Percentiles rank a stretch among this genome's conserved stretches.
These are phyloP conservation scores for Lophotriccus pileatus DNA, from an alignment of 2,797 vertebrate genomes.

Conservation along the genomic window DNA sequence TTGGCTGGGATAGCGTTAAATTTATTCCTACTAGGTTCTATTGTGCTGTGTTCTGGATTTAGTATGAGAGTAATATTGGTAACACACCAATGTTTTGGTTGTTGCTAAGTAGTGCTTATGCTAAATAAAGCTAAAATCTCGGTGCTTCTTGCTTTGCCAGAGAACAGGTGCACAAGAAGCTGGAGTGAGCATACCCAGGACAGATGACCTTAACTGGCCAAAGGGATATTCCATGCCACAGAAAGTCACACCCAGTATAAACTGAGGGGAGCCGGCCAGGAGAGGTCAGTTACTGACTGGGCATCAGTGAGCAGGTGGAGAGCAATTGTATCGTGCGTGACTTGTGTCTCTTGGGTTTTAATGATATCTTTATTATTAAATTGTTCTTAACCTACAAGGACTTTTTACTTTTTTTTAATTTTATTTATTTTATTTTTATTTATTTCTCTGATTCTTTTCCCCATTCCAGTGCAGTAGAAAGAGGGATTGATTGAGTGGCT, in stretches of 20 bases:
- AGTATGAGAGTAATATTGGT: not conserved
- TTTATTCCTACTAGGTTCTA: not conserved
- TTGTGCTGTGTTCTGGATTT: not conserved
- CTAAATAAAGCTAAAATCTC: not conserved
- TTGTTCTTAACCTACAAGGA: not conserved
- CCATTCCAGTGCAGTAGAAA: not conserved
- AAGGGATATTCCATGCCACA: not conserved
- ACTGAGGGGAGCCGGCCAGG: not conserved
- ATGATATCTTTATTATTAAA: not conserved
- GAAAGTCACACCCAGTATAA: not conserved
- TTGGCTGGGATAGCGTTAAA: not conserved
- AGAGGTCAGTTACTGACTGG: not conserved
- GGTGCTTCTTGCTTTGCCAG: not conserved
- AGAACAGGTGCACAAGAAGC: accelerated
- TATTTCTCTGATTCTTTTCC: accelerated
- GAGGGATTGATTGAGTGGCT: not conserved
- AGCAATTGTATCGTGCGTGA: accelerated
- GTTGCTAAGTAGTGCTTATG: not conserved
- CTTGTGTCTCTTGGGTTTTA: not conserved
- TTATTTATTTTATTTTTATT: too few species aligned
- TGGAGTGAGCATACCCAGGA: not conserved
- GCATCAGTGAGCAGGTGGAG: not conserved
- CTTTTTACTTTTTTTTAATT: not conserved
- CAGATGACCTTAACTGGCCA: not conserved
- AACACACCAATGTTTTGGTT: not conserved